Conservation (phyloP, 2,888 invertebrate species). For the Polydrusus cervinus region DNA sequence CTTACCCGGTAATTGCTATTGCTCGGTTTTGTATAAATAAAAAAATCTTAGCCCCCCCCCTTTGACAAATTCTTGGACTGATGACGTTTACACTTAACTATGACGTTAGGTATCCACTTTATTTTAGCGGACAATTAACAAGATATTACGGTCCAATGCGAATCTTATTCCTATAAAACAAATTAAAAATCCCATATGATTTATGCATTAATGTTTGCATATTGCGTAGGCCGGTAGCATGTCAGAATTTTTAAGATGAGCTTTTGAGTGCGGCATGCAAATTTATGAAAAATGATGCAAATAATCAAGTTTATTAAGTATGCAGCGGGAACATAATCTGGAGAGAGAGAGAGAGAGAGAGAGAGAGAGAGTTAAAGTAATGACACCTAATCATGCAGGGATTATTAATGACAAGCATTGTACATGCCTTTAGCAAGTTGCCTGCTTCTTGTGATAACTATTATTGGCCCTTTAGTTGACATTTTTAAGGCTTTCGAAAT, state of each 20-base stretch:
- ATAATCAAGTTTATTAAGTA: constrained; percentile 37
- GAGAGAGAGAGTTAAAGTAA: constrained; percentile 18
- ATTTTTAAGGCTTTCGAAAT: background rate
- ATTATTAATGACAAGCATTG: constrained; percentile 19
- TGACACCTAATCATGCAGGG: constrained; percentile 25
- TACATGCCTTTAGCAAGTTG: background rate
- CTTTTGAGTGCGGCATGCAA: constrained; percentile 11
- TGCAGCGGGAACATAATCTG: constrained; percentile 28
- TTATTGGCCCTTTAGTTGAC: background rate
- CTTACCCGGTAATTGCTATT: no score
- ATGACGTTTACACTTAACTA: no score
- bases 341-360: no score
- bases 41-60: no score
- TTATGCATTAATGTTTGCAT: constrained; percentile 13
- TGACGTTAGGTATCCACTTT: no score
- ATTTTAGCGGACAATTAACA: no score
- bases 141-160: no score
- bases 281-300: constrained; percentile 35
- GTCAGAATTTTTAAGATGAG: constrained; percentile 35
- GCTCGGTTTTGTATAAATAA: no score
- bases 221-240: constrained; percentile 42
- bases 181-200: constrained; percentile 10
- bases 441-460: background rate
- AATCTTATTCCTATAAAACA: background rate
- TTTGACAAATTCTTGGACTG: no score